phyloP scores from a whole-genome alignment of 2,113 vertebrate genomes.

The Poeciliopsis retropinna region DNA sequence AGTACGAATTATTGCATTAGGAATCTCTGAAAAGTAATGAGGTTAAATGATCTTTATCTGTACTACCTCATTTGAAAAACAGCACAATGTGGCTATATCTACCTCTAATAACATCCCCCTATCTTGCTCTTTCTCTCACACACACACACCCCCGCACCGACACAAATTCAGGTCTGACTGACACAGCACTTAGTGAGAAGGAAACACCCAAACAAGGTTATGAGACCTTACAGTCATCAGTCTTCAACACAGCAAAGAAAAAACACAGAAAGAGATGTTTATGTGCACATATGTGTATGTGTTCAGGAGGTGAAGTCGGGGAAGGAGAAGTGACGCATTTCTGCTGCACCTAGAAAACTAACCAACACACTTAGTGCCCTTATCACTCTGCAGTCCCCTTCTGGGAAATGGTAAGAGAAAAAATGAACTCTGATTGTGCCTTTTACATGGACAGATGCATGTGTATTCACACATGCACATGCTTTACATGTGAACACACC shows the following conservation, averaged over 20 bases:
- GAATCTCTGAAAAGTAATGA: constrained; percentile 17
- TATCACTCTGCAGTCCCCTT: constrained; percentile 47
- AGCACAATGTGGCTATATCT: constrained; percentile 26
- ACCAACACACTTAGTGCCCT: constrained; percentile 41
- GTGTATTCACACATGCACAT: constrained; percentile 33
- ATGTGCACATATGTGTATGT: background rate
- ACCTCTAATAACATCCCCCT: background rate
- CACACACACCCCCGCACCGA: constrained; percentile 26
- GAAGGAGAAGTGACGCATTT: constrained; percentile 13
- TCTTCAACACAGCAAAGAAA: constrained; percentile 40
- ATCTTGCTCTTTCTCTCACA: constrained; percentile 15
- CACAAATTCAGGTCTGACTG: constrained; percentile 46
- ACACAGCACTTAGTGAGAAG: constrained; percentile 69
- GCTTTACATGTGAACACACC: constrained; percentile 68
- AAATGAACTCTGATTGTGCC: constrained; percentile 28
- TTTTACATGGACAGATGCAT: constrained; percentile 46
- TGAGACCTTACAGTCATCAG: constrained; percentile 59
- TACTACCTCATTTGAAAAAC: constrained; percentile 1
- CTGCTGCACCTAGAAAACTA: constrained; percentile 24
- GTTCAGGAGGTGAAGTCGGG: constrained; percentile 29
- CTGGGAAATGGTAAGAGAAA: constrained; percentile 42
- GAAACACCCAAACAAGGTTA: constrained; percentile 57
- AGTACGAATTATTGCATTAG: constrained; percentile 3
- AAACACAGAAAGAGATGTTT: constrained; percentile 8
- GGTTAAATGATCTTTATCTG: constrained; percentile 25